Evolutionary conservation across 2,113 vertebrate species (phyloP).

Genomic region (Azemiops feae): DNA sequence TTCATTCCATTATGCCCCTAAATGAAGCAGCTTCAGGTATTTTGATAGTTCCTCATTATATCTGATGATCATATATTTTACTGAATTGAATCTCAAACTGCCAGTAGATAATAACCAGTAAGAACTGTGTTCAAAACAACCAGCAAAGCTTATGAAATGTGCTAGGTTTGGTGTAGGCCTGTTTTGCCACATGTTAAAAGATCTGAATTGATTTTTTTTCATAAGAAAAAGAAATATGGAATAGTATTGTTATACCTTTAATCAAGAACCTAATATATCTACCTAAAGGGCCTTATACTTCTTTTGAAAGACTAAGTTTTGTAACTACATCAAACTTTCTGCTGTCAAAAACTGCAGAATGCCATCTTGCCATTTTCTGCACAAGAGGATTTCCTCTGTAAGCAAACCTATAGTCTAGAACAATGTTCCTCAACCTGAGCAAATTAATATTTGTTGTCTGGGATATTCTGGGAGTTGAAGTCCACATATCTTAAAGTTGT

Average conservation of each 20-base stretch:
- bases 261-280: not conserved
- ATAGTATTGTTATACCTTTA: not conserved
- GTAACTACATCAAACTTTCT: not conserved
- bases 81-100: not conserved
- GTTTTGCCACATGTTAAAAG: not conserved
- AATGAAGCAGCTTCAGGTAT: not conserved
- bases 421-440: not conserved
- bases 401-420: not conserved
- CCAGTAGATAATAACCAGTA: not conserved
- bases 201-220: not conserved
- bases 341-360: not conserved
- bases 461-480: not conserved
- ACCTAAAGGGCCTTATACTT: not conserved
- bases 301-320: not conserved
- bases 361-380: not conserved
- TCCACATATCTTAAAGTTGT: not conserved
- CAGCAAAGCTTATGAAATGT: not conserved
- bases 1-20: not conserved
- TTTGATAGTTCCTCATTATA: not conserved
- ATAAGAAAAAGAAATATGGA: not conserved
- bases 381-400: not conserved
- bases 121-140: not conserved
- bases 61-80: not conserved
- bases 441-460: not conserved
- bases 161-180: not conserved